phyloP scores from a whole-genome alignment of 2,113 vertebrate species.

The Gracilinanus agilis region DNA sequence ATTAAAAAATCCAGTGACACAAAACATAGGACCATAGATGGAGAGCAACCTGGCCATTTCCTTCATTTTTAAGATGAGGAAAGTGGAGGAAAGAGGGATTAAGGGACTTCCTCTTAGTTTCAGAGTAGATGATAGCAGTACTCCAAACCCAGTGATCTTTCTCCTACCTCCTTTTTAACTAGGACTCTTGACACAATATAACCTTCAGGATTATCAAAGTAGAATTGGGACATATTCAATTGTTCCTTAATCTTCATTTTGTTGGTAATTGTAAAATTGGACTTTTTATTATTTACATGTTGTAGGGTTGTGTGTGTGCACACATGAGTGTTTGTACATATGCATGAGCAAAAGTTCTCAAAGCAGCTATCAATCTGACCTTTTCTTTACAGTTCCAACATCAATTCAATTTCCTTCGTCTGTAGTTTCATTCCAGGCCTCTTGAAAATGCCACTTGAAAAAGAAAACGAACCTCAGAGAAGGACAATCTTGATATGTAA shows the following conservation, averaged over 20 bases:
- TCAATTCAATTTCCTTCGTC: constrained; percentile 16
- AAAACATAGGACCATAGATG: background rate
- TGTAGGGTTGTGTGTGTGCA: constrained; percentile 17
- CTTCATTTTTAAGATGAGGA: background rate
- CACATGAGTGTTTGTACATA: background rate
- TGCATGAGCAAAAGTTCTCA: background rate
- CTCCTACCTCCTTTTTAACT: background rate
- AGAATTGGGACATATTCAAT: constrained; percentile 18
- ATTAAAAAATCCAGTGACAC: background rate
- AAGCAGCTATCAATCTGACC: constrained; percentile 36
- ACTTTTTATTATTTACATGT: constrained; percentile 43
- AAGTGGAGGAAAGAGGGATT: background rate
- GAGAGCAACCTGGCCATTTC: background rate
- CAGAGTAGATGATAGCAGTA: background rate
- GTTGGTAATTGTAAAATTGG: constrained; percentile 13
- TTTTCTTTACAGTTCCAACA: constrained; percentile 16
- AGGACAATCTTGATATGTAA: constrained; percentile 8
- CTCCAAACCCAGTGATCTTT: background rate
- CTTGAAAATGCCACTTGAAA: background rate
- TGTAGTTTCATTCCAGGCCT: constrained; percentile 17
- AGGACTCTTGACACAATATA: background rate
- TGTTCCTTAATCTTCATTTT: constrained; percentile 19
- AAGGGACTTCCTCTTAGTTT: background rate
- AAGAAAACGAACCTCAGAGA: constrained; percentile 34
- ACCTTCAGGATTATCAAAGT: background rate